Evolutionary conservation across 2,113 vertebrate species (phyloP).

Genomic region (Todiramphus saurophagus): DNA sequence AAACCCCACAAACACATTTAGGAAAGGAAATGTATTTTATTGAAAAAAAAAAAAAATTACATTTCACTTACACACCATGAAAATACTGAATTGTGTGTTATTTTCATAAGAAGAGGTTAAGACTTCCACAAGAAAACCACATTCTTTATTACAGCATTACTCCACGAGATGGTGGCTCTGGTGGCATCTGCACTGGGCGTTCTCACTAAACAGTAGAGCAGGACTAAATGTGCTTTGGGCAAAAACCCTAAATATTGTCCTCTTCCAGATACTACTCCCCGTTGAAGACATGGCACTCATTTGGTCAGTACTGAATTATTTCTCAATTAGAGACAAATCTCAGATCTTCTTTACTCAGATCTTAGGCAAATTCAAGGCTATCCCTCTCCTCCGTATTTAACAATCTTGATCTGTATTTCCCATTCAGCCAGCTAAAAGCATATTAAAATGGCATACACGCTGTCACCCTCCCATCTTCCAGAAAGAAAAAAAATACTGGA

Average conservation of each 20-base stretch:
- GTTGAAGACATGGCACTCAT: neutral
- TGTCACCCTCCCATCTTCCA: neutral
- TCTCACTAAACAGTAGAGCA: conserved; percentile 52
- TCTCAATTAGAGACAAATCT: neutral
- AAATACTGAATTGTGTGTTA: conserved; percentile 35
- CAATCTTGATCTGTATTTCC: neutral
- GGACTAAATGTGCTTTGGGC: conserved; percentile 51
- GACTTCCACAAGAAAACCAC: conserved; percentile 60
- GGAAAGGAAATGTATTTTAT: conserved; percentile 63
- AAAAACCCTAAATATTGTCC: conserved; percentile 64
- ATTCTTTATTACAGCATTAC: conserved; percentile 42
- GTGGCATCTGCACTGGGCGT: conserved; percentile 13
- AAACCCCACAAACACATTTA: neutral
- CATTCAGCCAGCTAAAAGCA: neutral
- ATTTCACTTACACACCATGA: conserved; percentile 64
- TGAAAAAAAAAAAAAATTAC: conserved; percentile 43
- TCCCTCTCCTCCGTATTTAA: neutral
- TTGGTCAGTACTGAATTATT: neutral
- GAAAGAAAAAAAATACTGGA: neutral
- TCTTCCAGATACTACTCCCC: conserved; percentile 5
- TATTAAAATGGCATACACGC: neutral
- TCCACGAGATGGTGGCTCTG: conserved; percentile 45
- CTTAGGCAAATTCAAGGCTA: neutral
- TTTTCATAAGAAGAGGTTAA: conserved; percentile 46
- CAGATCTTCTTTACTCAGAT: neutral